Evolutionary conservation across 1,140 invertebrate genomes (phyloP), one percentile per base, ranked within the genome.

Genomic region (Microplitis mediator): DNA sequence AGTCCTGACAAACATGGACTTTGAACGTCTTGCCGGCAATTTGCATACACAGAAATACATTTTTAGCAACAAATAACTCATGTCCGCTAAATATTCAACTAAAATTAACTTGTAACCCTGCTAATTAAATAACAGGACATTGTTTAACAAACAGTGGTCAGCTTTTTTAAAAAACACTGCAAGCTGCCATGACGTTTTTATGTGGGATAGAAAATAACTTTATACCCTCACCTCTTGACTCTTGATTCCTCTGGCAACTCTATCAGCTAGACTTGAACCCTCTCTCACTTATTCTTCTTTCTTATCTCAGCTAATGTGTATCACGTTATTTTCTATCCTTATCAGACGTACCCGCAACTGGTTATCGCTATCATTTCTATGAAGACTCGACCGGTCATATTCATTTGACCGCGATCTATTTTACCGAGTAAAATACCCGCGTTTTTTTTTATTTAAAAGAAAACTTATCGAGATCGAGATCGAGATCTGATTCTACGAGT

Each of bases 171-270:
- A 74, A 75, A 74, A 62, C 51, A 56, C 72, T 58, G 75, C 78
- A 74, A 79, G 66, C 74, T 68, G 69, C 74, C 54, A 73, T 81
- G 75, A 81, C 78, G 76, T 79, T 75, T 61, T 23, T 72, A 74
- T 73, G 72, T 77, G 79, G 74, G 75, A 80, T 78, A 66, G 72
- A 77, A 77, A 78, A 79, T 78, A 74, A 75, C 76, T 75, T 71
- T 74, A 67, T 73, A 75, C 70, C 60, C 73, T 23, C 62, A 68
- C 60, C 73, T 23, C 62, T 31, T 35, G 52, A 56, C 32, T 62
- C 62, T 45, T 45, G 39, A 45, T 45, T 45, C 39, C 52, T 63
- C 63, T 67, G 31, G 71, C 36, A 58, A 32, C 52, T 72, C 35
- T 45, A 9, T 45, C 39, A 11, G 11, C 39, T 23, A 23, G 23